Percentiles rank a stretch among this genome's conserved stretches.
Conservation (phyloP, 1,140 invertebrate genomes). For the Saccostrea glomerata region DNA sequence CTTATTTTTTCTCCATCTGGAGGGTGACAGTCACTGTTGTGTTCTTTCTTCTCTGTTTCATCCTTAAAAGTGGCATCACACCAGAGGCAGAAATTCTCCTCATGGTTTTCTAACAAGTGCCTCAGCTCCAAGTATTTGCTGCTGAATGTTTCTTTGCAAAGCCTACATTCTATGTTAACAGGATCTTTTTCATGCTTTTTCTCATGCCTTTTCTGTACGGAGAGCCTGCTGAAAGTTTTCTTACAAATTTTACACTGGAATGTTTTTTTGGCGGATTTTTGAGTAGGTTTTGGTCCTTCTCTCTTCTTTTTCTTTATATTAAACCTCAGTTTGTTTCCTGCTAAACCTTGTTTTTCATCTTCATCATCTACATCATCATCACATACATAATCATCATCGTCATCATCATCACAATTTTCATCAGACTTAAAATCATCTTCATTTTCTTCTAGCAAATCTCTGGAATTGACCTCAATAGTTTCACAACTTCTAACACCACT, state of each 20-base stretch:
- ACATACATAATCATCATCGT: not conserved
- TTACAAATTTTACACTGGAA: not conserved
- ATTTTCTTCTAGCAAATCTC: not conserved
- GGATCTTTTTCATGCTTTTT: not conserved
- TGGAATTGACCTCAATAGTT: not conserved
- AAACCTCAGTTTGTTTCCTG: not conserved
- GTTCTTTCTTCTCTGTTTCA: not conserved
- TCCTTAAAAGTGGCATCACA: slow-evolving; percentile 21
- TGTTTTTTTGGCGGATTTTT: not conserved
- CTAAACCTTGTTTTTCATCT: not conserved
- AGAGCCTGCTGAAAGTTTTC: not conserved
- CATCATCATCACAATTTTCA: not conserved
- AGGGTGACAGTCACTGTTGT: not conserved
- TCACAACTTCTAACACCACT: not conserved
- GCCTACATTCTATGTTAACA: not conserved
- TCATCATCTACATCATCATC: not conserved
- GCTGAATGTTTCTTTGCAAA: not conserved
- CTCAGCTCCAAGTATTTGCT: not conserved
- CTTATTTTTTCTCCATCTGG: not conserved
- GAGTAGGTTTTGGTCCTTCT: not conserved
- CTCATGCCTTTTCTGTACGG: not conserved
- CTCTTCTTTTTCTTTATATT: not conserved
- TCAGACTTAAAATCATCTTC: not conserved
- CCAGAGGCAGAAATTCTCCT: not conserved
- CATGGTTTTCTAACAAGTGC: not conserved